Evolutionary conservation across 2,797 vertebrate genomes (phyloP).

Genomic region (Propithecus perrieri): DNA sequence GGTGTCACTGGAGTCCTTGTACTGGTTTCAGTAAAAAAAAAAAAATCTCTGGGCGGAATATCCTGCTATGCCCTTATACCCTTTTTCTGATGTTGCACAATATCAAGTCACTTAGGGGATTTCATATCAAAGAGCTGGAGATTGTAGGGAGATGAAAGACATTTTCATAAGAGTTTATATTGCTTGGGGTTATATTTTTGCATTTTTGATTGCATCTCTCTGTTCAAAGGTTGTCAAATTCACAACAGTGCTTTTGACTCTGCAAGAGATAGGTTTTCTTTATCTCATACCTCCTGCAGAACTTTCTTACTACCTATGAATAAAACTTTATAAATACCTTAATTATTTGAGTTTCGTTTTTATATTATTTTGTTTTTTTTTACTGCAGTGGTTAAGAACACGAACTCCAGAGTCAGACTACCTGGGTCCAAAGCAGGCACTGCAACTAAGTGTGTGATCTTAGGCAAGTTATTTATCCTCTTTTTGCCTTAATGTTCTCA

Average conservation of each 20-base stretch:
- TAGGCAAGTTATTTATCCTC: not conserved
- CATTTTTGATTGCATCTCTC: conserved; percentile 49
- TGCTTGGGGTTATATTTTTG: conserved; percentile 67
- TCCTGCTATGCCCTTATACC: not conserved
- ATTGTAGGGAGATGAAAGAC: conserved; percentile 65
- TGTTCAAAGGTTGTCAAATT: conserved; percentile 67
- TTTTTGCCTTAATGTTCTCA: not conserved
- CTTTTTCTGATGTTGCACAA: conserved; percentile 47
- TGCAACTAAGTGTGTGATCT: not conserved
- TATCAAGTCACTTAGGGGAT: conserved; percentile 68
- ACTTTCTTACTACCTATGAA: not conserved
- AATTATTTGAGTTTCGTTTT: not conserved
- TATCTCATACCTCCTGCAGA: not conserved
- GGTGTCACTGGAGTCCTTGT: conserved; percentile 36
- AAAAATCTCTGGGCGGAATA: not conserved
- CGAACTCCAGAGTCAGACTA: not conserved
- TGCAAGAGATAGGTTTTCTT: not conserved
- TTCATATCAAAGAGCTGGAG: conserved; percentile 61
- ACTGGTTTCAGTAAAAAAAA: not conserved
- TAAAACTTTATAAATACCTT: not conserved
- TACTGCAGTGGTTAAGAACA: not conserved
- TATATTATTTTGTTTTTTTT: not conserved
- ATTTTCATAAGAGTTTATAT: conserved; percentile 49
- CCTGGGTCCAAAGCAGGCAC: not conserved
- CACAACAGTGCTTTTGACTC: conserved; percentile 17